Evolutionary conservation across 2,888 invertebrate genomes (phyloP).

Genomic region (Gnatocerus cornutus): DNA sequence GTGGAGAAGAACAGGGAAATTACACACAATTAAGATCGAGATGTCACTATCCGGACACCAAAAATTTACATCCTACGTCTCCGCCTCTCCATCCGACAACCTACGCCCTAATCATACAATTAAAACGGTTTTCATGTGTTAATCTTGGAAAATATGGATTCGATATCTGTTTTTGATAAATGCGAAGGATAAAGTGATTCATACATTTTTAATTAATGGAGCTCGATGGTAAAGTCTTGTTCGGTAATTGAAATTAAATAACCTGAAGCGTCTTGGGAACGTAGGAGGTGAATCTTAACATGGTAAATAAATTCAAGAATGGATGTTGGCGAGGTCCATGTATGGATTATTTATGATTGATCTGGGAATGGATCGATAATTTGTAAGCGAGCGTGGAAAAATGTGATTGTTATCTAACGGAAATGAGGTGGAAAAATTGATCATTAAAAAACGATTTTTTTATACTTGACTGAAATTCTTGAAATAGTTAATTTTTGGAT

Average conservation of each 20-base stretch:
- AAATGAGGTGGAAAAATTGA: no score
- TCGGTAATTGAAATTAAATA: not conserved
- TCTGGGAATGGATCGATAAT: no score
- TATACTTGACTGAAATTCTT: no score
- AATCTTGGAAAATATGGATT: no score
- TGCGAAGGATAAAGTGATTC: not conserved
- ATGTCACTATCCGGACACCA: no score
- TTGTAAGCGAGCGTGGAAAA: no score
- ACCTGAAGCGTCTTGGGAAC: not conserved
- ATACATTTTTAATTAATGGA: not conserved
- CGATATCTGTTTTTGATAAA: not conserved
- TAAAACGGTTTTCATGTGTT: slow-evolving; percentile 1
- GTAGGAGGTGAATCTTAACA: not conserved
- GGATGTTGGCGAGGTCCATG: not conserved
- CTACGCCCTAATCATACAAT: not conserved
- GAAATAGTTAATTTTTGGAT: no score
- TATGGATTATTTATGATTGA: not conserved
- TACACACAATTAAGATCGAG: not conserved
- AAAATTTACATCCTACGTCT: no score
- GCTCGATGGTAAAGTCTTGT: no score
- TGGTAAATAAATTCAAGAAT: not conserved
- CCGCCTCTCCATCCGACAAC: not conserved
- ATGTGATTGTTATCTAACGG: no score
- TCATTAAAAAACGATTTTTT: no score
- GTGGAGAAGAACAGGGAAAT: not conserved